A percentile compares a stretch with the other conserved stretches of the same genome.
phyloP scores from a whole-genome alignment of 2,797 vertebrate genomes.

The Alectoris magna region DNA sequence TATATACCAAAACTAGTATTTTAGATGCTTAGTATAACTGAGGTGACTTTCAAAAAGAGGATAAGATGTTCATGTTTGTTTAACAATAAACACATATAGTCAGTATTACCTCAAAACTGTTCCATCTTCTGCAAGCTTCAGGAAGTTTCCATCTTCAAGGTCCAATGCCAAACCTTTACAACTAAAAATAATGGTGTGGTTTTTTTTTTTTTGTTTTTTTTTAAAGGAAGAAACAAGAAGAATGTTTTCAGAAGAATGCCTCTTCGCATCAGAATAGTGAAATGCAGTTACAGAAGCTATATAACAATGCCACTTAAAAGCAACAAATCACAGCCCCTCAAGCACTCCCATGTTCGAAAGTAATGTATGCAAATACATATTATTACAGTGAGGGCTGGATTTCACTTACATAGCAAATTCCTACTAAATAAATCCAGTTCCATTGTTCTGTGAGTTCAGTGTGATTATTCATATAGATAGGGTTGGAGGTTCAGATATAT shows the following conservation, averaged over 20 bases:
- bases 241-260: background rate
- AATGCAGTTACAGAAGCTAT: background rate
- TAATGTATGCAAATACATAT: background rate
- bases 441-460: background rate
- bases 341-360: background rate
- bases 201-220: background rate
- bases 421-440: background rate
- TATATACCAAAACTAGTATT: background rate
- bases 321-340: background rate
- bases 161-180: slow-evolving; percentile 95
- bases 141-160: slow-evolving; percentile 93
- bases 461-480: background rate
- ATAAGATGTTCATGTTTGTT: background rate
- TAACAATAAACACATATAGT: background rate
- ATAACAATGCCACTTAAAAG: background rate
- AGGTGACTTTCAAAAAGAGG: background rate
- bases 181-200: slow-evolving; percentile 70
- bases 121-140: slow-evolving; percentile 93
- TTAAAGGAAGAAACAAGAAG: slow-evolving; percentile 25
- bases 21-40: background rate
- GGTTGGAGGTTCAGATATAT: background rate
- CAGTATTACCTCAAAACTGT: slow-evolving; percentile 89
- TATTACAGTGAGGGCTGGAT: background rate
- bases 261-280: background rate
- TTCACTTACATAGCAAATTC: slow-evolving; percentile 12